phyloP scores from a whole-genome alignment of 2,888 invertebrate genomes.

The Incurvaria masculella region DNA sequence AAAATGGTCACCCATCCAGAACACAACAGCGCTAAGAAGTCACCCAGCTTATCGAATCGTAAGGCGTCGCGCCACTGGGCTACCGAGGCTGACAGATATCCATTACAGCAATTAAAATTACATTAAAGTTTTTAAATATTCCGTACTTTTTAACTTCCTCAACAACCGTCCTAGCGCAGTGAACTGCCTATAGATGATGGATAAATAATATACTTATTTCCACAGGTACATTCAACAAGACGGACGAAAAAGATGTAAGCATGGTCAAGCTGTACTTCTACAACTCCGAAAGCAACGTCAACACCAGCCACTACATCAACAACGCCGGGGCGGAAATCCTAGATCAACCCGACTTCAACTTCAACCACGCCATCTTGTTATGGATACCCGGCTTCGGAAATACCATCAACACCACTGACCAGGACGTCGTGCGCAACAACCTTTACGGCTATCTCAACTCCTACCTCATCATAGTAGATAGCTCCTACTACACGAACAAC shows the following conservation, averaged over 20 bases:
- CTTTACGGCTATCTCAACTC: constrained; percentile 34
- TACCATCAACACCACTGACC: constrained; percentile 33
- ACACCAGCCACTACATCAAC: constrained; percentile 30
- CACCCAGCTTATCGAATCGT: too few relatives aligned
- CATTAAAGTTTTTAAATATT: too few relatives aligned
- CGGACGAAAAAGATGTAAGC: background rate
- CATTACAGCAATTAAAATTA: too few relatives aligned
- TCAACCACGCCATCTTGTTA: constrained; percentile 12
- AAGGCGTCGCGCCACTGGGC: too few relatives aligned
- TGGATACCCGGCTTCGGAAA: background rate
- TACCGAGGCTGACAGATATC: too few relatives aligned
- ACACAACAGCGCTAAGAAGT: too few relatives aligned
- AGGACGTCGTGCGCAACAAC: constrained; percentile 34
- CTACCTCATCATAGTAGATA: constrained; percentile 42
- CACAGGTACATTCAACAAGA: background rate
- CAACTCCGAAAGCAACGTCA: constrained; percentile 42
- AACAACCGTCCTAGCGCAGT: too few relatives aligned
- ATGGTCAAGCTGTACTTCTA: constrained; percentile 30
- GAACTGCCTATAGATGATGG: too few relatives aligned
- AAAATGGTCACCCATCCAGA: too few relatives aligned
- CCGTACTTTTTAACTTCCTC: too few relatives aligned
- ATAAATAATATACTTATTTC: too few relatives aligned
- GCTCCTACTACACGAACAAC: constrained; percentile 37
- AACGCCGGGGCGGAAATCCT: constrained; percentile 30
- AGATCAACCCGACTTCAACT: constrained; percentile 31